These are phyloP conservation scores for Ericerus pela DNA, from an alignment of 1,140 invertebrate species.

Conservation along the genomic window DNA sequence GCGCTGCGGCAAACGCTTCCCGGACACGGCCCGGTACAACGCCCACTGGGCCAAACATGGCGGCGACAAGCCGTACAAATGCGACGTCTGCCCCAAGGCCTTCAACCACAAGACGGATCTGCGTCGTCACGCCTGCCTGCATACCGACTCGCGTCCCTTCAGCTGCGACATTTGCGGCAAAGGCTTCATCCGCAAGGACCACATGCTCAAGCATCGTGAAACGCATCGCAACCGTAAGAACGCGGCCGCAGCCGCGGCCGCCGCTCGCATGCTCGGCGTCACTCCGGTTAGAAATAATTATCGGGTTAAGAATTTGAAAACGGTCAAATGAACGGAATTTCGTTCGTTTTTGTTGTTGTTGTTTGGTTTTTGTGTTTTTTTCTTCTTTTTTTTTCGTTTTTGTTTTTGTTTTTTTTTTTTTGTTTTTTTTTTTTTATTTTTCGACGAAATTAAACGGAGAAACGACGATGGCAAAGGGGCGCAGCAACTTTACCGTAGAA, in stretches of 20 bases:
- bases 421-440: no score
- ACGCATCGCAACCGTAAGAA: slow-evolving; percentile 43
- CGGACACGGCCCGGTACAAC: slow-evolving; percentile 43
- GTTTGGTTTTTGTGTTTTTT: no score
- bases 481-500: no score
- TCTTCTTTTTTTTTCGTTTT: no score
- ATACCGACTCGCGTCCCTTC: slow-evolving; percentile 56
- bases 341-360: no score
- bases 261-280: no score
- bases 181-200: slow-evolving; percentile 81
- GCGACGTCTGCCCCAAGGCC: slow-evolving; percentile 70
- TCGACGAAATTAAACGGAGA: no score
- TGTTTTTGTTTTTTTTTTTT: no score
- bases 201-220: slow-evolving; percentile 82
- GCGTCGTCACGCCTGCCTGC: slow-evolving; percentile 63
- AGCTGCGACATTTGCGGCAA: slow-evolving; percentile 66
- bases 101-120: slow-evolving; percentile 86
- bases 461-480: no score
- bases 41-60: slow-evolving; percentile 62
- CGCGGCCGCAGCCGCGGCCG: not conserved
- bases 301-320: no score
- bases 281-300: no score
- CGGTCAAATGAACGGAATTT: no score
- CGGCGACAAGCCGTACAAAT: slow-evolving; percentile 75
- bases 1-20: slow-evolving; percentile 69